phyloP scores from a whole-genome alignment of 30 jellyfish, hydroid and myxozoan species.

The Pelagia noctiluca region DNA sequence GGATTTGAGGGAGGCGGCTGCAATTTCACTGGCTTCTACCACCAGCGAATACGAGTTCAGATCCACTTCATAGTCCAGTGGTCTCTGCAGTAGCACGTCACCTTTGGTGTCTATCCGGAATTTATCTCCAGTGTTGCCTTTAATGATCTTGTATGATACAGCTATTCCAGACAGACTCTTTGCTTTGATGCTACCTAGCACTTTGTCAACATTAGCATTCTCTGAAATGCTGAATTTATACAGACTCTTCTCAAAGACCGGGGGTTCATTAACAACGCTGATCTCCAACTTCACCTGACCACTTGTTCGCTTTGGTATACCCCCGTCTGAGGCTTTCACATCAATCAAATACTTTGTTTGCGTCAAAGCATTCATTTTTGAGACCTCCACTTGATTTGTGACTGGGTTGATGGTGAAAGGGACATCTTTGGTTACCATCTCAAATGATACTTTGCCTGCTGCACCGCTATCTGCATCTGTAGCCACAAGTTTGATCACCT shows the following conservation, averaged over 20 bases:
- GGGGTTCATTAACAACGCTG: constrained; percentile 93
- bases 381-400: constrained; percentile 75
- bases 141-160: constrained; percentile 67
- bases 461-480: constrained; percentile 91
- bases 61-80: constrained; percentile 84
- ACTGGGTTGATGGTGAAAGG: constrained; percentile 96
- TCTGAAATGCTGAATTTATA: constrained; percentile 90
- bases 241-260: constrained; percentile 59
- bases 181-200: constrained; percentile 80
- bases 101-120: constrained; percentile 88
- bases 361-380: constrained; percentile 60
- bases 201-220: constrained; percentile 72
- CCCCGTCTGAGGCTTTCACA: constrained; percentile 86
- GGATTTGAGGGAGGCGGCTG: constrained; percentile 69
- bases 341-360: constrained; percentile 77
- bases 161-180: constrained; percentile 95
- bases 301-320: constrained; percentile 85
- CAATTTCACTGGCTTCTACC: constrained; percentile 85
- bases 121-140: constrained; percentile 83
- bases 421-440: constrained; percentile 55
- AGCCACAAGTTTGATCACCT: constrained; percentile 78
- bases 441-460: constrained; percentile 88
- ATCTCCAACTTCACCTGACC: constrained; percentile 45
- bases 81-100: constrained; percentile 75
- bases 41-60: constrained; percentile 64